These are phyloP conservation scores for Hemithea aestivaria DNA, from an alignment of 2,888 invertebrate genomes.

Conservation along the genomic window DNA sequence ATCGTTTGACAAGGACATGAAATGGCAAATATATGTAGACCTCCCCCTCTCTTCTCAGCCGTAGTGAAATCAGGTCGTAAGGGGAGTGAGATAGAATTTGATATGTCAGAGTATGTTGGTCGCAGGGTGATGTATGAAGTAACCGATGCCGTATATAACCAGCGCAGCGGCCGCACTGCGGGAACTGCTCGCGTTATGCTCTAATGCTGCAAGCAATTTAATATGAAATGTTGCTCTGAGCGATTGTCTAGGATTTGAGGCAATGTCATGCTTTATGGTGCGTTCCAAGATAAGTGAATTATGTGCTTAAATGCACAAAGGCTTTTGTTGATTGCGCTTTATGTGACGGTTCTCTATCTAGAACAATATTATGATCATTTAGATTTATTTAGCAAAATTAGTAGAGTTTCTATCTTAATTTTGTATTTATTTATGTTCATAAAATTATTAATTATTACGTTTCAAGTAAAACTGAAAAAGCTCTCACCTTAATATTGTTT, in stretches of 20 bases:
- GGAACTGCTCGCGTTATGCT: slow-evolving; percentile 27
- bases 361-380: no score
- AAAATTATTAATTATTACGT: no score
- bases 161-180: slow-evolving; percentile 28
- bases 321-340: neutral
- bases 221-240: slow-evolving; percentile 26
- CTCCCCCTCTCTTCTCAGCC: slow-evolving; percentile 6
- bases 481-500: no score
- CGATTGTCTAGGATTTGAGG: slow-evolving; percentile 25
- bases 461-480: no score
- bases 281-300: slow-evolving; percentile 12
- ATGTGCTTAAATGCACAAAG: slow-evolving; percentile 3
- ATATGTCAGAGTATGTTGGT: slow-evolving; percentile 25
- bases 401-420: no score
- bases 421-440: no score
- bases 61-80: slow-evolving; percentile 1
- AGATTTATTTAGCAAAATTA: no score
- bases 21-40: slow-evolving; percentile 27
- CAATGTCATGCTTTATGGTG: slow-evolving; percentile 14
- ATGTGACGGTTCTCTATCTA: neutral
- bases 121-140: slow-evolving; percentile 31
- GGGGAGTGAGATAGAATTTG: slow-evolving; percentile 22
- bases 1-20: slow-evolving; percentile 38
- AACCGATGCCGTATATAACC: slow-evolving; percentile 25
- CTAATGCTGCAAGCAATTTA: slow-evolving; percentile 28